A percentile compares a stretch with the other conserved stretches of the same genome.
These are phyloP conservation scores for Tylochromis polylepis DNA, from an alignment of 2,113 vertebrate species.

Conservation along the genomic window DNA sequence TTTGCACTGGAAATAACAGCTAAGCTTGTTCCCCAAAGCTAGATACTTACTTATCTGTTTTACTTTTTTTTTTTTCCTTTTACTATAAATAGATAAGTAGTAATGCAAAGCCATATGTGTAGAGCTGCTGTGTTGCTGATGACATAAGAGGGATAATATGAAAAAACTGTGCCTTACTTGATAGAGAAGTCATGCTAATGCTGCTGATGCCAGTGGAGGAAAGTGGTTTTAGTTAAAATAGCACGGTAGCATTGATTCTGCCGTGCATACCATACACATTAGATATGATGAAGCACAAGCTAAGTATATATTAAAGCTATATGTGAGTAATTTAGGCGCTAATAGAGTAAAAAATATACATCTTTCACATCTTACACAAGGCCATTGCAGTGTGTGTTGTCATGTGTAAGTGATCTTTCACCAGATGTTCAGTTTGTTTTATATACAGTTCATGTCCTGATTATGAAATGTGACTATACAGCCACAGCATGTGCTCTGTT, in stretches of 20 bases:
- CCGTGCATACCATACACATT: neutral
- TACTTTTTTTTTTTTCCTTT: too few relatives aligned
- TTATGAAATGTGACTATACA: slow-evolving; percentile 31
- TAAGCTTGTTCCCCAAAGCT: neutral
- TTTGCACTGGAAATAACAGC: neutral
- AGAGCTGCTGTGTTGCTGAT: neutral
- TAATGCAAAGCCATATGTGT: neutral
- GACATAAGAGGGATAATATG: slow-evolving; percentile 34
- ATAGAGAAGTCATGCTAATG: neutral
- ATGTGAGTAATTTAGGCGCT: neutral
- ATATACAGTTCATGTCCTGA: slow-evolving; percentile 17
- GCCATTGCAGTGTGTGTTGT: neutral
- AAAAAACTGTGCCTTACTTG: neutral
- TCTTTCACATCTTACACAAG: neutral
- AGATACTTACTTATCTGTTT: slow-evolving; percentile 9
- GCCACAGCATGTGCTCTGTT: slow-evolving; percentile 31
- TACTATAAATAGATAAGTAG: slow-evolving; percentile 28
- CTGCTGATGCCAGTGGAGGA: neutral
- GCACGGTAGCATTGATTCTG: neutral
- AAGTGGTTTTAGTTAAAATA: slow-evolving; percentile 17
- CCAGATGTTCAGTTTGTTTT: slow-evolving; percentile 23
- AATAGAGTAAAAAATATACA: neutral
- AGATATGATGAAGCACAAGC: neutral
- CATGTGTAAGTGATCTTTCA: neutral
- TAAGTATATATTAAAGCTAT: neutral